Base-by-base conservation (phyloP, 2,888 invertebrate genomes). In the Amphiduros pacificus region DNA sequence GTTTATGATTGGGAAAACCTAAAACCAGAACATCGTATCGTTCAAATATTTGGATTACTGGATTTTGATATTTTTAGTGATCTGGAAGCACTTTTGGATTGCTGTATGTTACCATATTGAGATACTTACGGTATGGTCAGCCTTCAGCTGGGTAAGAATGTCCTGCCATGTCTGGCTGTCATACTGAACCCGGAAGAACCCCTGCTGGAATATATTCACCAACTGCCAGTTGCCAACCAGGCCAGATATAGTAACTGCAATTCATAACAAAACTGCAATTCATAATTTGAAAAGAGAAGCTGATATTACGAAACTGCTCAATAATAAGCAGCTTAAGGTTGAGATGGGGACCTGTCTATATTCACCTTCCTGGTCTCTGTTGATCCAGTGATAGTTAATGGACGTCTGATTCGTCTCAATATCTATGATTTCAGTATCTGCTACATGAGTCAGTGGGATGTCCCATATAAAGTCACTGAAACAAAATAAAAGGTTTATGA, bases 111-210 rank as follows among this genome's bases (percentile, higher is more conserved):
- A 14, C 36, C 14, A 14, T 36, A 14, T 14, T 11, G 36, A n/a
- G n/a, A 27, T 6, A 22, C 55, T 22, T 44, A 57, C 57, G 28
- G 29, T 48, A 31, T 57, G 57, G 31, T 57, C 32, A 11, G 1
- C 24, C 22, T 57, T 57, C 22, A 57, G 49, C 32, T 49, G 48
- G n/a, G 2, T 2, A 9, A 57, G 48, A 27, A 57, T 44, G 48
- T 24, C 9, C 9, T 57, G 48, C 57, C 57, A 57, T 22, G 26
- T 27, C 26, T 22, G 28, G 28, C 29, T 17, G 20, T 31, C 31
- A 28, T 57, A 57, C 17, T 27, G 28, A n/a, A 57, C 49, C 1
- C 57, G 57, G 57, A 9, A 57, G 49, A 57, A 57, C 6, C 57
- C 57, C 41, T 57, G 57, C 24, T 55, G 40, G 28, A 40, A 36